Base-by-base conservation (phyloP, 2,888 invertebrate species). In the Raillietiella orientalis region DNA sequence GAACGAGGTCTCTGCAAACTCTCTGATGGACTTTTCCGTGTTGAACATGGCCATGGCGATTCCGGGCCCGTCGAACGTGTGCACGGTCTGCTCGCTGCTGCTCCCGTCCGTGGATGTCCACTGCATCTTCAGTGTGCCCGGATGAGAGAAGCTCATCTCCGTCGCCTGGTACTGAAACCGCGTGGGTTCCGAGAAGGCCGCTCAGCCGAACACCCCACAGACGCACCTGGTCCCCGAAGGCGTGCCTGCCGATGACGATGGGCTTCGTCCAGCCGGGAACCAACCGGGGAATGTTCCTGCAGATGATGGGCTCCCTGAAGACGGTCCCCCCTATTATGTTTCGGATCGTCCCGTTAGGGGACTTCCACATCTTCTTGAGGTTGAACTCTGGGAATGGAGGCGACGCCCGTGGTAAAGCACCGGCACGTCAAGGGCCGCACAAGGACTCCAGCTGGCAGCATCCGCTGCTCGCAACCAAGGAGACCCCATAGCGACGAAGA, bases 211-310 rank as follows among this genome's bases (percentile, higher is more conserved):
- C n/a, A n/a, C n/a, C n/a, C n/a, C n/a, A n/a, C n/a, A 22, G 22
- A 6, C 16, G 13, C 32, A 53, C 52, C 47, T 87, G 90, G 52
- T 93, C 93, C 19, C 75, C 93, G 43, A 90, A 77, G 27, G 93
- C 93, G 44, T 96, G 93, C 54, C 93, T 71, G 3, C 93, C 96
- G 41, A 96, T 93, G 28, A 96, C 71, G 36, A 96, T 96, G 4
- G 93, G 87, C 40, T 87, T 69, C 24, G 63, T 65, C 96, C 96
- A 96, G 19, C 75, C 67, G 23, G 69, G 63, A 0, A 96, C 93
- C 30, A 96, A 57, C 33, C 87, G 64, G 5, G 93, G 93, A 46
- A 96, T 79, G 46, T 93, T 57, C 34, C 51, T 46, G 37, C 52
- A 52, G 32, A 58, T 50, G 36, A 56, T 56, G 11, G 56, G 53